A percentile compares a stretch with the other conserved stretches of the same genome.
These are phyloP conservation scores for Potorous gilbertii DNA, from an alignment of 2,797 vertebrate genomes.

Conservation along the genomic window DNA sequence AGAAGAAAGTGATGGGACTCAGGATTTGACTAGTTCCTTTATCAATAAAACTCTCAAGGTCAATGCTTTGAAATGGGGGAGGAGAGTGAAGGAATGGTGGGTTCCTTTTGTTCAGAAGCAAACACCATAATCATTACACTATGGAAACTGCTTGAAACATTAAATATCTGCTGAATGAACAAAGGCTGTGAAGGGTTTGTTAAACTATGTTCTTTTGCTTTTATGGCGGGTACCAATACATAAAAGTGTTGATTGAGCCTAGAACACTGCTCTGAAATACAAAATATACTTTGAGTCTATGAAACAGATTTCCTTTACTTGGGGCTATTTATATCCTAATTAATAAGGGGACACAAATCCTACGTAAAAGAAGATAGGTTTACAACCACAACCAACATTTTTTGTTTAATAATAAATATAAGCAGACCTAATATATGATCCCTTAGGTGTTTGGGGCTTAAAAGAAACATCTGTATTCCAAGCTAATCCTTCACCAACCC, in stretches of 20 bases:
- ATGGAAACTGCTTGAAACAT: neutral
- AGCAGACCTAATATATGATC: neutral
- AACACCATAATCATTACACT: neutral
- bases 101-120: neutral
- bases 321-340: neutral
- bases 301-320: neutral
- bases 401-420: neutral
- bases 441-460: neutral
- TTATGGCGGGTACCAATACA: neutral
- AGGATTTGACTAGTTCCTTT: neutral
- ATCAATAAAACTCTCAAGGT: neutral
- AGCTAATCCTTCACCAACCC: neutral
- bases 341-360: neutral
- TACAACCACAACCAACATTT: neutral
- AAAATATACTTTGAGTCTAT: neutral
- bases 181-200: neutral
- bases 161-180: neutral
- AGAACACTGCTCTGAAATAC: conserved; percentile 32
- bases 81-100: neutral
- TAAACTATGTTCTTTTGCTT: conserved; percentile 19
- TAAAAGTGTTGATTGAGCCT: neutral
- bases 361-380: neutral
- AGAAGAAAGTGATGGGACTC: neutral
- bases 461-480: neutral
- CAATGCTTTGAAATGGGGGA: neutral